Evolutionary conservation across 2,797 vertebrate species (phyloP), one percentile per base, ranked within the genome.

Genomic region (Neomorphus geoffroyi): DNA sequence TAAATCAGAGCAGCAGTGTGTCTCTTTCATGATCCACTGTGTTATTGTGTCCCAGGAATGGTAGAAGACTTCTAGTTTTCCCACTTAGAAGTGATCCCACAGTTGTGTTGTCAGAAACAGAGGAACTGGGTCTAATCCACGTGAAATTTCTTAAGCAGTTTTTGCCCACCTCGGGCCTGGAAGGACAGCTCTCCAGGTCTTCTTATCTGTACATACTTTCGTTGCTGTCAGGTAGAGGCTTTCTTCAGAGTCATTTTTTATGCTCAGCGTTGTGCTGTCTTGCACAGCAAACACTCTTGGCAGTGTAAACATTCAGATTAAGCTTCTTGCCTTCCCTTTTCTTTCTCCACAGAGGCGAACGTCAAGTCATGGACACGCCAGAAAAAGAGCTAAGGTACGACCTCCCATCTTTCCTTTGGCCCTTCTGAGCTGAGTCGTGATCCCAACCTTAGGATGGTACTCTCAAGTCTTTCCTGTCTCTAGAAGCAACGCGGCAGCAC

Each of bases 321-420:
- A 92, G 10, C 30, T n/a, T 43, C 12, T 70, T 19, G 1, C 56
- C 35, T 84, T 65, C 58, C 60, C 26, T 78, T 69, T 92, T 43
- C 17, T 94, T 32, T 93, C 53, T 80, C 92, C 94, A 33, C 98
- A 99, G 99, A 99, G 98, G 89, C 98, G 99, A 94, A 97, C 98
- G 79, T 98, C 99, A 9, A 98, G 98, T 96, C 99, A 99, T 26
- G 98, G 99, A 66, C 99, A 99, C 93, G 98, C 98, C 78, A 99
- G 99, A 97, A 99, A 99, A 98, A 98, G 99, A 98, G 98, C 99
- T 98, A 99, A 99, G 98, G 99, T 99, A 97, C 97, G 97, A 95
- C 15, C 43, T 46, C 50, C n/a, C 79, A 78, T 50, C 21, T 43
- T 84, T 43, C 73, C 45, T 51, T 28, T 39, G 48, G 37, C 69